Percentiles rank a stretch among this genome's conserved stretches.
phyloP scores from a whole-genome alignment of 1,140 invertebrate genomes.

The Bombus cullumanus region DNA sequence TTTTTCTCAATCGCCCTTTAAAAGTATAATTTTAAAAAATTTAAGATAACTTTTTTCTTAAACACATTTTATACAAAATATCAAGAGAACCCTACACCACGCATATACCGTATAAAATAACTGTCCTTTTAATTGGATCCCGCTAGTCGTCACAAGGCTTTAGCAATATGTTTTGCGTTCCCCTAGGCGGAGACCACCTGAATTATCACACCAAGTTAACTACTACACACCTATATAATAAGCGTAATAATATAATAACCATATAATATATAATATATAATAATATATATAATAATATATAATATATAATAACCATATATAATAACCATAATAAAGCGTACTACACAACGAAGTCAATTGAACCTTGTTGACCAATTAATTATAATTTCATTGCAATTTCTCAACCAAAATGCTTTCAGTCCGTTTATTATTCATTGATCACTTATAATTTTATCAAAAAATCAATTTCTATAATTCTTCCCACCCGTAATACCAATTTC shows the following conservation, averaged over 20 bases:
- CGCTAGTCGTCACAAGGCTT: slow-evolving; percentile 14
- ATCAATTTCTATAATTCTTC: too few relatives aligned
- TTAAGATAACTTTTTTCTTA: background rate
- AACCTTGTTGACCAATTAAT: slow-evolving; percentile 14
- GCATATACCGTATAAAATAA: background rate
- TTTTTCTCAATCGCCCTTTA: background rate
- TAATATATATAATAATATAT: too few relatives aligned
- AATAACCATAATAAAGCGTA: background rate
- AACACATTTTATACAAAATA: background rate
- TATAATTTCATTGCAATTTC: background rate
- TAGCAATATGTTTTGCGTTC: slow-evolving; percentile 1
- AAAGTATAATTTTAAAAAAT: background rate
- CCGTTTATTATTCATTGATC: background rate
- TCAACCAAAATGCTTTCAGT: background rate
- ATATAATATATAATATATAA: too few relatives aligned
- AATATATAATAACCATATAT: too few relatives aligned
- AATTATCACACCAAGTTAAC: background rate
- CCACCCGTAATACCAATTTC: too few relatives aligned
- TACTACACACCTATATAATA: background rate
- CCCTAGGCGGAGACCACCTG: background rate
- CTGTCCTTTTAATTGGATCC: slow-evolving; percentile 69
- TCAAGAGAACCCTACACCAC: slow-evolving; percentile 28
- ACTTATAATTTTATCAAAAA: background rate
- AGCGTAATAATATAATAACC: too few relatives aligned
- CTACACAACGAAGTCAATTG: background rate